Conservation (phyloP, 2,113 vertebrate genomes). For the Marmota flaviventris region DNA sequence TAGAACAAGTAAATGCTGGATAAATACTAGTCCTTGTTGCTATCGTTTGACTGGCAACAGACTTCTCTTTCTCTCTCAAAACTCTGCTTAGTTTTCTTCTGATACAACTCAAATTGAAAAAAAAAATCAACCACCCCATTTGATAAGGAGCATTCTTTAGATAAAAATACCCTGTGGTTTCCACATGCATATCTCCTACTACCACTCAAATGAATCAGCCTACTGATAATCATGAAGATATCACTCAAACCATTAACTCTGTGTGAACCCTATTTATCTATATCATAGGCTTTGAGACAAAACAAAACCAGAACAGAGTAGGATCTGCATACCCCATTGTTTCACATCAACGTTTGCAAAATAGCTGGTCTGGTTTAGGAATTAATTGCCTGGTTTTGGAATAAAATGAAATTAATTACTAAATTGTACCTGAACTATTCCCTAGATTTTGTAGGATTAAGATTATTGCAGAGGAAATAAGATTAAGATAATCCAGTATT, state of each 20-base stretch:
- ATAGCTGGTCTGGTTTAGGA: neutral
- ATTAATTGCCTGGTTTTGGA: neutral
- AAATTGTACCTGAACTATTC: neutral
- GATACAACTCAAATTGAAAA: neutral
- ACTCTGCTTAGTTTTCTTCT: neutral
- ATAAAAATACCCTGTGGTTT: neutral
- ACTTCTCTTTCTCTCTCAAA: neutral
- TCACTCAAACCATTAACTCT: neutral
- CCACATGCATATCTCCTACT: neutral
- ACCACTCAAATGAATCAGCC: neutral
- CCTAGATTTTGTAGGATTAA: slow-evolving; percentile 25
- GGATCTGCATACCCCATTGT: neutral
- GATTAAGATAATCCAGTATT: neutral
- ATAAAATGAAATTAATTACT: slow-evolving; percentile 16
- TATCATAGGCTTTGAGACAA: neutral
- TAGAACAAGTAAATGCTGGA: neutral
- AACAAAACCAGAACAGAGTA: neutral
- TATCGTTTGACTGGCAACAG: neutral
- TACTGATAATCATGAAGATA: neutral
- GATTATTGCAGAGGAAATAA: neutral
- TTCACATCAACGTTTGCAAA: slow-evolving; percentile 28
- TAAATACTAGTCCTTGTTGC: neutral
- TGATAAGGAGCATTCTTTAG: neutral
- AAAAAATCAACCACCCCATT: neutral
- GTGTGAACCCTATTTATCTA: neutral